Evolutionary conservation across 2,113 vertebrate genomes (phyloP), one percentile per base, ranked within the genome.

Genomic region (Epinephelus lanceolatus): DNA sequence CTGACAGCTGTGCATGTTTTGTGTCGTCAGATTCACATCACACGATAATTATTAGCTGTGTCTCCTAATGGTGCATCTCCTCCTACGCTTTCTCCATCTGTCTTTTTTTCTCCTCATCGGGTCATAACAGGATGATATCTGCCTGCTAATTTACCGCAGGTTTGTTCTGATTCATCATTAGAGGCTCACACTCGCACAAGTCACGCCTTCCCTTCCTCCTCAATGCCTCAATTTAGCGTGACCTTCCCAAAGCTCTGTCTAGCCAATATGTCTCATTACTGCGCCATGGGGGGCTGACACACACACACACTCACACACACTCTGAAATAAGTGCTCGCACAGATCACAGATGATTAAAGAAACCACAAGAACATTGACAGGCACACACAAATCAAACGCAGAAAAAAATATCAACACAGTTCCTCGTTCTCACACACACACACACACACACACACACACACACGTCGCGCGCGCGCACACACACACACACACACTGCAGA

Each of bases 211-310:
- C 71, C 53, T 66, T 88, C 83, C 86, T 86, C 66, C 52, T 68
- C 76, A 42, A 72, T 78, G 71, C 78, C 79, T 89, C 87, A 84
- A 78, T 93, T 91, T 90, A 89, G 67, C 72, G 25, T 78, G 89
- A 91, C 91, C 91, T 92, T 94, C 91, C 90, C 86, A 56, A 86
- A 80, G 78, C 86, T 83, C 83, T 78, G 86, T 92, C 86, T 86
- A 45, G 67, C 83, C 86, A 88, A 83, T 86, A 69, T 83, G 84
- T 89, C 89, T 94, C 93, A 93, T 94, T 94, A 92, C 56, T 89
- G 89, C 91, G 60, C 92, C 47, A 37, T 60, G 27, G 90, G 92
- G 77, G 47, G 55, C 83, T 69, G 57, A 59, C 0, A 45, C 81
- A 80, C 80, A 61, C 71, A 75, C 45, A 81, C 52, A 51, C 19